Conservation (phyloP, 2,797 vertebrate species). For the Aotus griseimembra region DNA sequence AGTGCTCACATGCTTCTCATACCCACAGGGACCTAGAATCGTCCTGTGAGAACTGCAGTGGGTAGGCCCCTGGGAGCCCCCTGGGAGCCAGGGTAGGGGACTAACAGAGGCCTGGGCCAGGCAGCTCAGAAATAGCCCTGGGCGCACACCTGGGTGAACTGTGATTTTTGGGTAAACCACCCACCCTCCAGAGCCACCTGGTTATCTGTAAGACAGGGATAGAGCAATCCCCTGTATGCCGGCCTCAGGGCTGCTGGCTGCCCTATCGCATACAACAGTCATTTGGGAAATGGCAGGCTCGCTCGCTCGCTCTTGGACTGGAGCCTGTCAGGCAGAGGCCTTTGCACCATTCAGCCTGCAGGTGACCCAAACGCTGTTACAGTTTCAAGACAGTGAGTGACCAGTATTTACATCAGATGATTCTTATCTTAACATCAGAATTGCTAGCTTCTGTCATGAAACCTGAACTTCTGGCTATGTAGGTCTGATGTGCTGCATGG, state of each 20-base stretch:
- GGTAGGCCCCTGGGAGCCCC: not conserved
- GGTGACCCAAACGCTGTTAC: not conserved
- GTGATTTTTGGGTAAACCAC: not conserved
- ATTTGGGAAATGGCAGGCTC: not conserved
- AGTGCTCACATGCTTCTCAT: not conserved
- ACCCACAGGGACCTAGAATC: not conserved
- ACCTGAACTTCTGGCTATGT: accelerated
- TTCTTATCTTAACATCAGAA: not conserved
- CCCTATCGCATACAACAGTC: not conserved
- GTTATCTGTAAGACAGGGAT: not conserved
- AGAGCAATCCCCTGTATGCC: not conserved
- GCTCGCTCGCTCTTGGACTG: not conserved
- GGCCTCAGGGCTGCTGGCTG: not conserved
- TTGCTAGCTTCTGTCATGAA: not conserved
- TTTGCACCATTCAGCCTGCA: not conserved
- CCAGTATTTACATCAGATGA: not conserved
- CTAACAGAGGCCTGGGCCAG: not conserved
- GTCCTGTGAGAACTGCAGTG: accelerated
- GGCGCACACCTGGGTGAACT: not conserved
- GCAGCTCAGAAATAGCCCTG: not conserved
- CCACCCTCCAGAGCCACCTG: not conserved
- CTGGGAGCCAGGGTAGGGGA: not conserved
- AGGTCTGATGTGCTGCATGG: accelerated
- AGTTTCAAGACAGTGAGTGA: not conserved
- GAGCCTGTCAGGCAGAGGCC: not conserved